These are phyloP conservation scores for Lanius collurio DNA, from an alignment of 2,113 vertebrate species.

Conservation along the genomic window DNA sequence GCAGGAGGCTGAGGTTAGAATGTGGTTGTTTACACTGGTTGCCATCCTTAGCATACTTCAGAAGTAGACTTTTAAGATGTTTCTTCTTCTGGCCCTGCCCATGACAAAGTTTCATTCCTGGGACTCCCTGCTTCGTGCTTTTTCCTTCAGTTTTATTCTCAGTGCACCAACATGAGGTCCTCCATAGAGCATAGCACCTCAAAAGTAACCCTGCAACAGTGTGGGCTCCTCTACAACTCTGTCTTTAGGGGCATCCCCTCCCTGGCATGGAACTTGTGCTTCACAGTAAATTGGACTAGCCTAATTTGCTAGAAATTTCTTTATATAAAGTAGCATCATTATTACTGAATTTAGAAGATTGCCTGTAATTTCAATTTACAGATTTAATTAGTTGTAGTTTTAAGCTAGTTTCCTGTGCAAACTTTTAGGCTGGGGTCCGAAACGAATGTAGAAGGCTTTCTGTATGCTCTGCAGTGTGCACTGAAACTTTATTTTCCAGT, in stretches of 20 bases:
- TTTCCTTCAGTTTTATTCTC: background rate
- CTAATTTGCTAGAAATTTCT: background rate
- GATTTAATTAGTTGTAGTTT: background rate
- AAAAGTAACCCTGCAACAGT: background rate
- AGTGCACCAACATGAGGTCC: accelerated
- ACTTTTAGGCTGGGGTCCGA: background rate
- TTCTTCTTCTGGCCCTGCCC: background rate
- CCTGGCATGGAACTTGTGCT: background rate
- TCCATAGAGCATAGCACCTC: background rate
- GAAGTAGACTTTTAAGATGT: background rate
- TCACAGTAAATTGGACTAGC: background rate
- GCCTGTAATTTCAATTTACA: background rate
- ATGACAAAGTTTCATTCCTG: background rate
- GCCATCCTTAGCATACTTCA: background rate
- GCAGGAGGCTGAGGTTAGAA: background rate
- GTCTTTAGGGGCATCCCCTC: accelerated
- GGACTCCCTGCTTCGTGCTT: background rate
- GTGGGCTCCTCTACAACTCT: background rate
- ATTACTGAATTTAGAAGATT: background rate
- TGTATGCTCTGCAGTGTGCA: background rate
- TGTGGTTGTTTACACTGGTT: background rate
- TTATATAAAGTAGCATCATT: background rate
- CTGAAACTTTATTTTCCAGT: background rate
- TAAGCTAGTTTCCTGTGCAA: background rate
- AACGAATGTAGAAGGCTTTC: background rate